These are phyloP conservation scores for Phenacoccus solenopsis DNA, from an alignment of 1,140 invertebrate genomes.

Conservation along the genomic window DNA sequence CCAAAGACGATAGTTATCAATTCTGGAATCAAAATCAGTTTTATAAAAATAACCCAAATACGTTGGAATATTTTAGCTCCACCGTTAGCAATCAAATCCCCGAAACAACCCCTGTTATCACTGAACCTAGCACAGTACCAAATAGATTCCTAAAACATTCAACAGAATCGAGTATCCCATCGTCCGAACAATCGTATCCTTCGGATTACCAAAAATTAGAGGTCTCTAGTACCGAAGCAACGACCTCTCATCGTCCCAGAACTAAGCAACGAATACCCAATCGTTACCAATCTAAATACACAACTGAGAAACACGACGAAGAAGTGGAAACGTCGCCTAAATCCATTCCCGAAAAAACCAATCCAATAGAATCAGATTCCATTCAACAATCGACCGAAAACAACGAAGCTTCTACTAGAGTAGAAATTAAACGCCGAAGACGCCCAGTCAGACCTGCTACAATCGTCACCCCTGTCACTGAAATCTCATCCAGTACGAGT, in stretches of 20 bases:
- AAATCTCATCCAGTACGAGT: neutral
- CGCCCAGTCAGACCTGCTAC: slow-evolving; percentile 20
- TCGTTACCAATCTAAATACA: neutral
- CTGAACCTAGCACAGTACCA: neutral
- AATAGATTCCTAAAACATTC: slow-evolving; percentile 13
- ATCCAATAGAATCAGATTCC: neutral
- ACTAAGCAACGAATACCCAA: neutral
- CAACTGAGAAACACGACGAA: slow-evolving; percentile 5
- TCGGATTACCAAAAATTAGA: neutral
- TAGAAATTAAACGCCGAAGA: slow-evolving; percentile 1
- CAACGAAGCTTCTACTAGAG: neutral
- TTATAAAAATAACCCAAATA: neutral
- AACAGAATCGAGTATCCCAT: neutral
- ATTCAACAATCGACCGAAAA: neutral
- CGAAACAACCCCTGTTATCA: slow-evolving; percentile 15
- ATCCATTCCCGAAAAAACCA: neutral
- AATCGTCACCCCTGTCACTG: neutral
- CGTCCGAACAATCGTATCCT: neutral
- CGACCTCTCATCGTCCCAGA: neutral
- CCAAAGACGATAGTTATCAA: neutral
- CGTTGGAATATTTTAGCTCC: neutral
- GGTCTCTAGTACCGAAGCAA: neutral
- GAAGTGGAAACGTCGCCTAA: neutral
- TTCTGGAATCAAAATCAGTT: slow-evolving; percentile 12
- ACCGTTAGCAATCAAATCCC: neutral